Evolutionary conservation across 2,113 vertebrate species (phyloP).

Genomic region (Climacteris rufus): DNA sequence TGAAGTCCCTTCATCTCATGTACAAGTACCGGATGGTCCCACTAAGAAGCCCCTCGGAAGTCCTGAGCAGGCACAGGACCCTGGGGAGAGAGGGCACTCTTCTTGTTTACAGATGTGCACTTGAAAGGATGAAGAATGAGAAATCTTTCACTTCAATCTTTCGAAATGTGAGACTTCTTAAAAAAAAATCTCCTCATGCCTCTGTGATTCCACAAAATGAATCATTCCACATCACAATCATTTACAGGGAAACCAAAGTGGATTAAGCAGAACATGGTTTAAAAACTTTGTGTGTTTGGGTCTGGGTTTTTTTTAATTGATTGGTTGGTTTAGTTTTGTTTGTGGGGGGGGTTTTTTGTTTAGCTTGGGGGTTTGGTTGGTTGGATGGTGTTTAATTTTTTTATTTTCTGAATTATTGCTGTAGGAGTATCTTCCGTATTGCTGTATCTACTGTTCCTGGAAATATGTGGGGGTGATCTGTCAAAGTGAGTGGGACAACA

Average conservation of each 20-base stretch:
- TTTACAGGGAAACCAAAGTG: background rate
- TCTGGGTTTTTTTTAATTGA: background rate
- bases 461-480: background rate
- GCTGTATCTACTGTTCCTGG: background rate
- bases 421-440: no score
- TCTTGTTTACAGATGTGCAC: background rate
- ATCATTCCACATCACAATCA: background rate
- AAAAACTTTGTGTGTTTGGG: background rate
- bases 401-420: background rate
- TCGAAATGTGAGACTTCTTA: background rate
- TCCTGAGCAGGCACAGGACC: background rate
- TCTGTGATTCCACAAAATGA: background rate
- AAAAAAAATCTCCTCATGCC: background rate
- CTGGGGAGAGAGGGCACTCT: no score
- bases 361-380: no score
- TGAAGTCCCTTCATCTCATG: background rate
- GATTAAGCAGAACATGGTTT: background rate
- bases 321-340: background rate
- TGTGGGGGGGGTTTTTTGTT: rapidly evolving
- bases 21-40: background rate
- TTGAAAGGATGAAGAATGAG: background rate
- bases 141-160: background rate
- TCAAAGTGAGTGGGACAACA: background rate
- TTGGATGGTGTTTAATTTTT: no score
- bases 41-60: rapidly evolving